Conservation (phyloP, 1,140 invertebrate species). For the Eupeodes corollae region DNA sequence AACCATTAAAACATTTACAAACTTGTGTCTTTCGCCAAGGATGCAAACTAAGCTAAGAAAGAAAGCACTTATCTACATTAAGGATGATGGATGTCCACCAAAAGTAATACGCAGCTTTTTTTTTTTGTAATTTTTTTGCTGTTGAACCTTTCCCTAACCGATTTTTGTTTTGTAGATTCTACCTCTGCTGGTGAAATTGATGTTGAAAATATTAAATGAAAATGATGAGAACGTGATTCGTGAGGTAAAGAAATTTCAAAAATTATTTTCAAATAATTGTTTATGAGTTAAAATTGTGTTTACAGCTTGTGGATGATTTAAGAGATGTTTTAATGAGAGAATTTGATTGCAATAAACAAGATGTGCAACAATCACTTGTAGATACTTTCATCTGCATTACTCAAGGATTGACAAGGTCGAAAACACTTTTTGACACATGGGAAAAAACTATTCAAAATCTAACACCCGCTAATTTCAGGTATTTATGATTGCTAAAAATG, state of each 20-base stretch:
- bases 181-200: slow-evolving; percentile 21
- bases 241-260: slow-evolving; percentile 14
- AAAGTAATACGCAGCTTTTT: slow-evolving; percentile 6
- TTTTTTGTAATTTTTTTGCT: too few relatives aligned
- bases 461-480: neutral
- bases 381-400: slow-evolving; percentile 24
- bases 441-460: slow-evolving; percentile 15
- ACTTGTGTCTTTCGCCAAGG: slow-evolving; percentile 17
- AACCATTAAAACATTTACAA: slow-evolving; percentile 24
- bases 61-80: slow-evolving; percentile 24
- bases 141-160: too few relatives aligned
- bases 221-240: slow-evolving; percentile 23
- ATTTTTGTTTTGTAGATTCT: slow-evolving; percentile 11
- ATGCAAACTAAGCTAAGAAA: slow-evolving; percentile 18
- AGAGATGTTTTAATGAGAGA: slow-evolving; percentile 19
- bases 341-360: too few relatives aligned
- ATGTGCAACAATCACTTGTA: slow-evolving; percentile 17
- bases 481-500: too few relatives aligned
- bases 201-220: slow-evolving; percentile 24
- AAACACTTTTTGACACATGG: slow-evolving; percentile 27
- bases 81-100: slow-evolving; percentile 16
- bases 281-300: neutral
- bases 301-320: slow-evolving; percentile 21
- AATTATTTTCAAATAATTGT: neutral
- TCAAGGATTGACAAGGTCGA: slow-evolving; percentile 23